Conservation (phyloP, 2,113 vertebrate species). For the Oryzias javanicus region DNA sequence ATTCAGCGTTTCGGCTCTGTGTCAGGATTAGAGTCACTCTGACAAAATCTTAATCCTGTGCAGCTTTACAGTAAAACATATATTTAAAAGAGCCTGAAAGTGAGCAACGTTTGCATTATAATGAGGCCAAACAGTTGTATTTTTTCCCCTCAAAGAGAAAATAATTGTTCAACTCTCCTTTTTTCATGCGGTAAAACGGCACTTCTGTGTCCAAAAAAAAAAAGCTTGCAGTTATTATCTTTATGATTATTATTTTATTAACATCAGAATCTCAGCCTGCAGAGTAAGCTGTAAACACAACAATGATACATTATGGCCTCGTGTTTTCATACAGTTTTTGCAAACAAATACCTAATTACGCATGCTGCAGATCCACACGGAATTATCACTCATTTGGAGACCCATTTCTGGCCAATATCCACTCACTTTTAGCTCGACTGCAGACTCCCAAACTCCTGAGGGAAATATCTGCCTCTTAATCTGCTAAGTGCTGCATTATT, state of each 20-base stretch:
- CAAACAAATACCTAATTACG: slow-evolving; percentile 37
- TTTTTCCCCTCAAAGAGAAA: neutral
- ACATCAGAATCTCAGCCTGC: slow-evolving; percentile 9
- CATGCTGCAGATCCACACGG: slow-evolving; percentile 14
- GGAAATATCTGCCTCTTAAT: slow-evolving; percentile 24
- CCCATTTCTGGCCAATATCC: slow-evolving; percentile 16
- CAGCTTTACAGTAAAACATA: too few relatives aligned
- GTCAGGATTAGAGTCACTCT: too few relatives aligned
- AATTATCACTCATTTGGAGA: slow-evolving; percentile 32
- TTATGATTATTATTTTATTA: neutral
- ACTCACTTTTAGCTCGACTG: slow-evolving; percentile 15
- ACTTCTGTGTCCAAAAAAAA: neutral
- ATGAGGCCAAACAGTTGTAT: too few relatives aligned
- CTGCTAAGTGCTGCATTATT: slow-evolving; percentile 19
- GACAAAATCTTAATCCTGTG: too few relatives aligned
- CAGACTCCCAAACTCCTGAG: slow-evolving; percentile 14
- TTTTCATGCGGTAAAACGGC: neutral
- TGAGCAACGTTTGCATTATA: too few relatives aligned
- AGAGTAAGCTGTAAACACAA: slow-evolving; percentile 19
- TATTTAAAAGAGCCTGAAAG: too few relatives aligned
- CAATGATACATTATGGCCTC: slow-evolving; percentile 27
- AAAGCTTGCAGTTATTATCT: neutral
- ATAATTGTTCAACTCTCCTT: neutral
- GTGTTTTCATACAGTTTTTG: slow-evolving; percentile 21
- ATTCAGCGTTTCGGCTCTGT: too few relatives aligned